Base-by-base conservation (phyloP, 2,888 invertebrate species). In the Pyralis farinalis region DNA sequence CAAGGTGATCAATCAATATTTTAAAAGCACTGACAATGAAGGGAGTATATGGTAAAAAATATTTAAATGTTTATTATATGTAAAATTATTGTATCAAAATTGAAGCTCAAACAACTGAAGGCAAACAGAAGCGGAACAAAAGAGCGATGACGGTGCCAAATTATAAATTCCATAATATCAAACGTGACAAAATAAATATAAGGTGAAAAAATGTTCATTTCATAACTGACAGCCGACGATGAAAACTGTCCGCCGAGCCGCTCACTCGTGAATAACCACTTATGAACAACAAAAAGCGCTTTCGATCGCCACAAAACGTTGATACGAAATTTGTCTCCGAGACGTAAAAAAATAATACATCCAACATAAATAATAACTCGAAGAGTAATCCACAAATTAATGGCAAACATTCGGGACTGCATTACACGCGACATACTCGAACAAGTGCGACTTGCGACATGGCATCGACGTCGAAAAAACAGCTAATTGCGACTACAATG, bases 401-500 rank as follows among this genome's bases (percentile, higher is more conserved):
- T 69, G 67, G 63, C 73, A 77, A 74, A 71, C 69, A 83, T 82
- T 76, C 71, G 68, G 73, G 73, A 72, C 70, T 63, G 67, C 80
- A 84, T 81, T 74, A 74, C 74, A 75, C 7, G 70, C 65, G 79
- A 78, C 86, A 83, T 84, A 75, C 73, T 70, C 63, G 66, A 73
- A 71, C 84, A 81, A 83, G 84, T 76, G 75, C 80, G 70, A 71
- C 57, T 68, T 62, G 72, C 67, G 71, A 66, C 72, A 71, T 66
- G 65, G 32, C 31, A 31, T 32, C 38, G 66, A 55, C 55, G 55
- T 40, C 59, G 65, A 81, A 87, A 85, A 85, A 85, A 71, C 59
- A 57, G 73, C 74, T 88, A 88, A 88, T 87, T 87, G 74, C 84
- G 68, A 76, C 63, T 81, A 84, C 87, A 85, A 85, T 84, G 84